Base-by-base conservation (phyloP, 2,113 vertebrate species). In the Calyptomena viridis region DNA sequence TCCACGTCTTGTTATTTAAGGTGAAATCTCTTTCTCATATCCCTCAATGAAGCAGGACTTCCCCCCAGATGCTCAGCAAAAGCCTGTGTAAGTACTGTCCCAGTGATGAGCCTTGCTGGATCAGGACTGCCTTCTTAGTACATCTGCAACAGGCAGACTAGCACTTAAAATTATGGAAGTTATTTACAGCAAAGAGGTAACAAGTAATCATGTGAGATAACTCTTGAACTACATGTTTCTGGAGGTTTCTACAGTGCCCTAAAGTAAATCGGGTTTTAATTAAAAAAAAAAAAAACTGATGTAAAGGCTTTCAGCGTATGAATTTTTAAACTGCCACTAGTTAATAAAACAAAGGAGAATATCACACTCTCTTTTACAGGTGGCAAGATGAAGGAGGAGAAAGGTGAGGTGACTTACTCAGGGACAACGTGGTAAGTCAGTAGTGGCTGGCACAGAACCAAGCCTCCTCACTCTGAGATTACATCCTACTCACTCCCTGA, bases 191-290 rank as follows among this genome's bases (percentile, higher is more conserved):
- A 80, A 47, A 0, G 2, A 91, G 52, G 67, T 64, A 90, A 86
- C 56, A 72, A n/a, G 56, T 71, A 94, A 86, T 88, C 90, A 73
- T 37, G 55, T 47, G 97, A 91, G 95, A 94, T 72, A 95, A 88
- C 81, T 82, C 73, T 86, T 74, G 89, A 73, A 91, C 82, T 64
- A n/a, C 68, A 47, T 44, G 40, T 92, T 95, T 94, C 63, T 89
- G 83, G 92, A 90, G 73, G 89, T 81, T 95, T 95, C 93, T 83
- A 88, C 73, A 88, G 79, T 44, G 84, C 87, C 87, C 92, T 93
- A 46, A 96, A 94, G 91, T 86, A 93, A 97, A 91, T 96, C 93
- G 95, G 91, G 63, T 90, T 96, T 97, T 90, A 95, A 92, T 91
- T 96, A 94, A 91, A 53, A 53, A 73, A 63, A 55, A 60, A 40